These are phyloP conservation scores for Cladopsammia gracilis DNA, from an alignment of 64 coral and sea anemone genomes.

Conservation along the genomic window DNA sequence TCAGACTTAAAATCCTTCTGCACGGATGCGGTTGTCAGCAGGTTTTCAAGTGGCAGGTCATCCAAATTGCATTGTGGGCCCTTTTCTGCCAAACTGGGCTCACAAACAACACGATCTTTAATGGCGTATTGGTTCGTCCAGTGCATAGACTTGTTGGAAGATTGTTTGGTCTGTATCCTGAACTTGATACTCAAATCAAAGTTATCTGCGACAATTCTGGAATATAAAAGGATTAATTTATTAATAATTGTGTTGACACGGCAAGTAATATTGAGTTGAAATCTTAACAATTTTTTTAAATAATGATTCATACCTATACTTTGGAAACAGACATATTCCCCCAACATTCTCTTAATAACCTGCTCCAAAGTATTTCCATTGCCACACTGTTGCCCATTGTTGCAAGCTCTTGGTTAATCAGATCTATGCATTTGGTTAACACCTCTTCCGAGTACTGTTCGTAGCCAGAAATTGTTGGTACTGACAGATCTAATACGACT, in stretches of 20 bases:
- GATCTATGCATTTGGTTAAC: background rate
- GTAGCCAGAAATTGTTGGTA: background rate
- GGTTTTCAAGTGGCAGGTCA: slow-evolving; percentile 43
- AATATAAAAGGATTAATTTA: too few species aligned
- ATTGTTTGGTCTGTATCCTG: slow-evolving; percentile 54
- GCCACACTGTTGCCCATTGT: background rate
- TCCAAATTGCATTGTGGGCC: slow-evolving; percentile 10
- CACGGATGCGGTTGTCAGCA: slow-evolving; percentile 38
- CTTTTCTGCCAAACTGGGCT: background rate
- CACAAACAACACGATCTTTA: slow-evolving; percentile 44
- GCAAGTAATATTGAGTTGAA: too few species aligned
- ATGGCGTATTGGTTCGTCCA: slow-evolving; percentile 57
- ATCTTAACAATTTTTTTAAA: background rate
- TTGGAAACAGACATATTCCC: slow-evolving; percentile 5
- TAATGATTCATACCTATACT: slow-evolving; percentile 11
- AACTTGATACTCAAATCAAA: slow-evolving; percentile 68
- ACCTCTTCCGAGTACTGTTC: slow-evolving; percentile 12
- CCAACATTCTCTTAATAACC: slow-evolving; percentile 1
- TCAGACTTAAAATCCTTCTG: slow-evolving; percentile 57
- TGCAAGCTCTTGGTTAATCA: slow-evolving; percentile 3
- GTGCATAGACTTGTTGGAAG: slow-evolving; percentile 56
- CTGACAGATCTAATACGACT: background rate
- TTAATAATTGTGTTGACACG: too few species aligned
- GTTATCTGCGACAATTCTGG: slow-evolving; percentile 58
- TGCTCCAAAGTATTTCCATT: background rate